Base-by-base conservation (phyloP, 2,113 vertebrate genomes). In the Saccopteryx leptura region DNA sequence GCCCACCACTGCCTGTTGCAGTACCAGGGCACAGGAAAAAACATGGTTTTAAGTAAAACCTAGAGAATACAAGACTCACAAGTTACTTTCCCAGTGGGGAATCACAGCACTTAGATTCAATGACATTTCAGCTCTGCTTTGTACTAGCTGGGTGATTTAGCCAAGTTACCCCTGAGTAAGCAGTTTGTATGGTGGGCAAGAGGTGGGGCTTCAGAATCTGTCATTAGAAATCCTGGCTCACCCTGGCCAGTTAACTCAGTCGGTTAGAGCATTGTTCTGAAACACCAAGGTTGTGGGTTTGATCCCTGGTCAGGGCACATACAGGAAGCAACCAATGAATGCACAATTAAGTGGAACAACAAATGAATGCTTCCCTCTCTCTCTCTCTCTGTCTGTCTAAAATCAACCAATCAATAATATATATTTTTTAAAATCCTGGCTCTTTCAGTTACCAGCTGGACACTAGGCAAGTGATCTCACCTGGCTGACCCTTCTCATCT, bases 41-140 rank as follows among this genome's bases (percentile, higher is more conserved):
- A 92, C 39, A 85, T 4, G 15, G 19, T 72, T 95, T 94, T 31
- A 60, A 93, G 80, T 89, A 91, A 95, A 96, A 91, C 52, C 63
- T n/a, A 69, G 71, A 95, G 82, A 88, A 39, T 54, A 48, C 3
- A 18, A 75, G 52, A 74, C 7, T 31, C 9, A 60, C 21, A 71
- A 33, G 74, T 78, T 80, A 88, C 56, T 61, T 66, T 63, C 52
- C 83, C 14, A 54, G 15, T 19, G 4, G 15, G 19, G 4, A 21
- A 84, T 58, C 71, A 66, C 12, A 89, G 63, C n/a, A 23, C 11
- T 19, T 6, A 75, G 89, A 81, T 72, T 75, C 63, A 58, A 11
- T 60, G 61, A 69, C 26, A 93, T 81, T 80, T 87, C 71, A 60
- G 31, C 50, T 60, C 71, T 74, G 39, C 28, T 93, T 72, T 90